phyloP scores from a whole-genome alignment of 2,113 vertebrate species.

The Cynocephalus volans region DNA sequence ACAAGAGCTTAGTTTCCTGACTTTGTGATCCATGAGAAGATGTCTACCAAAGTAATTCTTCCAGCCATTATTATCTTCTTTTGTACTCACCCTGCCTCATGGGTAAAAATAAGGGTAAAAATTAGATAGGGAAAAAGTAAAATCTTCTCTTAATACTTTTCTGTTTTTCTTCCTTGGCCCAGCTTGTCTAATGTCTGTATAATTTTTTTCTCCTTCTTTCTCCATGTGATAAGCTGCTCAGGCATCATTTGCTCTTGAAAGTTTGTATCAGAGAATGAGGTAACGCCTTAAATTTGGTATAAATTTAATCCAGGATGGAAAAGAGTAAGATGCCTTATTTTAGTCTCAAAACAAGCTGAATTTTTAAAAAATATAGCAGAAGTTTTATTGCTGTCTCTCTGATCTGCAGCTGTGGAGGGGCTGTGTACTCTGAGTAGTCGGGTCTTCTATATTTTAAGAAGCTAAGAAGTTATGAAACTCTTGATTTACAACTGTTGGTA shows the following conservation, averaged over 20 bases:
- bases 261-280: neutral
- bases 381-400: neutral
- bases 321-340: neutral
- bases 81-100: neutral
- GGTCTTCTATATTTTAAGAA: neutral
- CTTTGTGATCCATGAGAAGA: neutral
- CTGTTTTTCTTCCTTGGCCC: neutral
- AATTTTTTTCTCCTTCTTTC: neutral
- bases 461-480: neutral
- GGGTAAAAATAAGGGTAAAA: neutral
- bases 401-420: neutral
- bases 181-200: accelerated
- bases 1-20: neutral
- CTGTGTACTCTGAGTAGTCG: neutral
- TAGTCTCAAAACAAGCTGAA: neutral
- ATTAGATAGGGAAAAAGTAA: neutral
- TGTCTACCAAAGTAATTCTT: neutral
- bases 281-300: neutral
- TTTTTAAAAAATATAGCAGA: neutral
- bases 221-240: neutral
- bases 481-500: neutral
- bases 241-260: neutral
- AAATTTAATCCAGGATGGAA: neutral
- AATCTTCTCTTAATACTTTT: neutral
- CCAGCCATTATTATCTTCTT: neutral